Evolutionary conservation across 2,113 vertebrate species (phyloP).

Genomic region (Oplegnathus fasciatus): DNA sequence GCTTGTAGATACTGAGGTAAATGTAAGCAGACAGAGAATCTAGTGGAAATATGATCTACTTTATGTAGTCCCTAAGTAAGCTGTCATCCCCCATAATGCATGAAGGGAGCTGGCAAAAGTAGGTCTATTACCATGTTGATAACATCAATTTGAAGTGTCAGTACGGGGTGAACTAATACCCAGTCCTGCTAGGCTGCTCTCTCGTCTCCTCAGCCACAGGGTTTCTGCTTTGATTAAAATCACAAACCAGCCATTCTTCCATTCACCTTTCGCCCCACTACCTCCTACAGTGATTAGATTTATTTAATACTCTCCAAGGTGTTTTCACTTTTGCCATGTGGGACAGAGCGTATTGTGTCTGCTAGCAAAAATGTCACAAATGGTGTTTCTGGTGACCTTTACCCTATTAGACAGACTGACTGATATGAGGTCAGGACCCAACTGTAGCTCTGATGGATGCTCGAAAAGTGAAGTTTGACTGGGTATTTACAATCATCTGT

Average conservation of each 20-base stretch:
- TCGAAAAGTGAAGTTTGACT: not conserved
- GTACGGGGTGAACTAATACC: slow-evolving; percentile 62
- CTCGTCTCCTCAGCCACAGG: slow-evolving; percentile 49
- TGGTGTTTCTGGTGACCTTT: slow-evolving; percentile 19
- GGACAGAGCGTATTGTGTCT: slow-evolving; percentile 11
- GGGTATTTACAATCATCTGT: not conserved
- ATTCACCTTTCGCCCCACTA: slow-evolving; percentile 25
- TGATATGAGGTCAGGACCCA: slow-evolving; percentile 14
- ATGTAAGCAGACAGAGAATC: slow-evolving; percentile 71
- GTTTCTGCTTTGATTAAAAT: slow-evolving; percentile 76
- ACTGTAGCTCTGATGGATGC: not conserved
- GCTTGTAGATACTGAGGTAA: slow-evolving; percentile 59
- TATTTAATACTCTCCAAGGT: slow-evolving; percentile 36
- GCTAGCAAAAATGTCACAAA: slow-evolving; percentile 28
- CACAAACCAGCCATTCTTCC: slow-evolving; percentile 58
- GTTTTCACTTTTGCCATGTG: slow-evolving; percentile 29
- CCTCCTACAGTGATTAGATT: slow-evolving; percentile 52
- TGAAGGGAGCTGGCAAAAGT: slow-evolving; percentile 71
- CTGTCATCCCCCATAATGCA: slow-evolving; percentile 74
- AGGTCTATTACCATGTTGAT: slow-evolving; percentile 78
- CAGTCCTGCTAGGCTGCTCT: slow-evolving; percentile 41
- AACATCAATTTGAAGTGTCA: slow-evolving; percentile 79
- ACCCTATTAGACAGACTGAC: not conserved
- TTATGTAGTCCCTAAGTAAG: slow-evolving; percentile 77
- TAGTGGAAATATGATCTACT: slow-evolving; percentile 76